These are phyloP conservation scores for Setophaga kirtlandii DNA, from an alignment of 2,113 vertebrate genomes.

Conservation along the genomic window DNA sequence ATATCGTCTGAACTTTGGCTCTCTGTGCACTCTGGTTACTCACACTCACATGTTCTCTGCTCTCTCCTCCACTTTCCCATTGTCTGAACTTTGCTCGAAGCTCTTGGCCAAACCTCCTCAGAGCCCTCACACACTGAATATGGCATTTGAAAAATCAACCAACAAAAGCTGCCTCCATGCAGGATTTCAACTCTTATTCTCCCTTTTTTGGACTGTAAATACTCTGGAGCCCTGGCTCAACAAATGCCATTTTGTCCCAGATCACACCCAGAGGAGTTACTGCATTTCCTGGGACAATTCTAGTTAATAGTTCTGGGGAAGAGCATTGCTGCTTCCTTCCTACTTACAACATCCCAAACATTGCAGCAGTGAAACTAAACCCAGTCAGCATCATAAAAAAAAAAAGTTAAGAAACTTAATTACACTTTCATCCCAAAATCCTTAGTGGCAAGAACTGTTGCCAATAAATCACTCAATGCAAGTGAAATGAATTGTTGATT, in stretches of 20 bases:
- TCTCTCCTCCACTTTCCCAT: background rate
- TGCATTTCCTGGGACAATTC: background rate
- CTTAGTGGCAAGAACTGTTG: background rate
- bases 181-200: background rate
- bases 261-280: background rate
- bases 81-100: background rate
- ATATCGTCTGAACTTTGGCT: background rate
- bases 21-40: background rate
- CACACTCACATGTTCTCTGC: background rate
- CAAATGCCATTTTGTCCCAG: background rate
- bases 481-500: background rate
- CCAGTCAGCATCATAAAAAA: background rate
- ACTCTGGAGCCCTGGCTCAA: background rate
- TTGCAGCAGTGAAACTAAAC: background rate
- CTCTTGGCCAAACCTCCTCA: background rate
- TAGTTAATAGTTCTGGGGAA: background rate
- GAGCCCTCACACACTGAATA: background rate
- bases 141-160: background rate
- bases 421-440: background rate
- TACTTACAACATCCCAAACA: background rate
- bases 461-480: background rate
- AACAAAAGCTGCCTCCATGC: background rate
- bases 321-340: background rate
- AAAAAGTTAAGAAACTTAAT: background rate
- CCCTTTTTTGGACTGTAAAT: background rate